Conservation (phyloP, 2,113 vertebrate species). For the Mus spicilegus region DNA sequence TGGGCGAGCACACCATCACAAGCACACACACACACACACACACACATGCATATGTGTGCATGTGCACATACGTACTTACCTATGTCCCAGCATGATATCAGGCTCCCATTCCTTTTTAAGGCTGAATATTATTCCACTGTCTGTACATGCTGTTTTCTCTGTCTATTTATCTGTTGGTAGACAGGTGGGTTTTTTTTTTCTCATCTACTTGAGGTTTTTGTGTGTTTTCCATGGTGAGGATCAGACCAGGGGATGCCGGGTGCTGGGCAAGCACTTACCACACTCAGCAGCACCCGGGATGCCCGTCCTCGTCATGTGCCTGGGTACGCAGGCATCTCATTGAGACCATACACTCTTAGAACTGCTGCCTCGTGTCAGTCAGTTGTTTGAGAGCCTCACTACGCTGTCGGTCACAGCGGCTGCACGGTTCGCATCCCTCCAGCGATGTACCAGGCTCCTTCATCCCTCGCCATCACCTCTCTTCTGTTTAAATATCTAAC, state of each 20-base stretch:
- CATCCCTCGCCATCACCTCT: background rate
- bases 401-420: rapidly evolving
- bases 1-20: background rate
- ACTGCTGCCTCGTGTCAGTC: background rate
- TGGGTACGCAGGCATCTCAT: background rate
- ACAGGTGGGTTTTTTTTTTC: background rate
- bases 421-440: rapidly evolving
- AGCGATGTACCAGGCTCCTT: rapidly evolving
- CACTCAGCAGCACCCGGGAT: too few relatives aligned
- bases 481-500: background rate
- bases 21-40: too few relatives aligned
- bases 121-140: background rate
- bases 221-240: background rate
- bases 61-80: background rate
- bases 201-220: background rate
- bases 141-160: rapidly evolving
- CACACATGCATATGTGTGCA: background rate
- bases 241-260: background rate
- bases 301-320: rapidly evolving
- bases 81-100: background rate
- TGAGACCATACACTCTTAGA: background rate
- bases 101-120: background rate
- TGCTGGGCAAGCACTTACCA: background rate
- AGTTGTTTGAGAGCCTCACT: background rate
- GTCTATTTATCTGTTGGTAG: rapidly evolving